Evolutionary conservation across 2,888 invertebrate species (phyloP), one percentile per base, ranked within the genome.

Genomic region (Cybosia mesomella): DNA sequence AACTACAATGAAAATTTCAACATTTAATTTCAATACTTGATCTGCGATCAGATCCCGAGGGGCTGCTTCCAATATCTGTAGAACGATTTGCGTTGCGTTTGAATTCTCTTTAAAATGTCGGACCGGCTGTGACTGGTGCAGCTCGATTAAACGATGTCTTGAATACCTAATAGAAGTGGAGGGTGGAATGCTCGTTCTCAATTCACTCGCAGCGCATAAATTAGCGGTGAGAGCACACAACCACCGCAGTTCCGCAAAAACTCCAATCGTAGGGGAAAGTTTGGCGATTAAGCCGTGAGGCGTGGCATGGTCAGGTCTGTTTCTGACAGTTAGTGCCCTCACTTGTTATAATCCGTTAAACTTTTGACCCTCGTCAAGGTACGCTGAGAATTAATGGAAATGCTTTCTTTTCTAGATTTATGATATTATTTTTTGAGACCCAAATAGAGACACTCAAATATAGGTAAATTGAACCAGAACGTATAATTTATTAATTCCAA

Each of bases 321-420:
- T 87, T 87, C 86, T 90, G 94, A 94, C 94, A 95, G 93, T 93
- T 93, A 94, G 93, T 93, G 92, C 93, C 87, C 89, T 92, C 93
- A 93, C 93, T 94, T 93, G 91, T 92, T 94, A 94, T 94, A 94
- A 93, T 93, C 92, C 91, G 92, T 91, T 91, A 87, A 94, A 95
- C 92, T 94, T 94, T 91, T 89, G 90, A 93, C 94, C 94, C 93
- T 92, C 92, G 92, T 94, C 92, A 93, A 94, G 94, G 94, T 94
- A 90, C 84, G 87, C 87, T 81, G 85, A 85, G 89, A 90, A 92
- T 93, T 91, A 92, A 94, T 93, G 91, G 91, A 87, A 89, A 89
- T 89, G 89, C 89, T 88, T 89, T 89, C 82, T 89, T 90, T 89
- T 83, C 74, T 80, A 85, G 89, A 92, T 92, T 93, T 91, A 89